phyloP scores from a whole-genome alignment of 2,797 vertebrate species.

The Oreochromis grahami region DNA sequence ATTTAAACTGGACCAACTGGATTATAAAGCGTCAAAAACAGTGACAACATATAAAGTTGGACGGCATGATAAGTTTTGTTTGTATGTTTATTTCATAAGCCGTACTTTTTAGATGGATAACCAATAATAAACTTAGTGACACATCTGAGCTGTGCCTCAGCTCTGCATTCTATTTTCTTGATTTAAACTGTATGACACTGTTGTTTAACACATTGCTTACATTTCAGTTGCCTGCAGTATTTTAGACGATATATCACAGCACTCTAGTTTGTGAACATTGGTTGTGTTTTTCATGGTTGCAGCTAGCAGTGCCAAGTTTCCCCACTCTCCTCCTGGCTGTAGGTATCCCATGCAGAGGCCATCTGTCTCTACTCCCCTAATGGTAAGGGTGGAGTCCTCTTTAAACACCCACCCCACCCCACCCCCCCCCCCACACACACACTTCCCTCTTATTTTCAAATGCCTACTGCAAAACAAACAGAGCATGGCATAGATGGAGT shows the following conservation, averaged over 20 bases:
- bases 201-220: constrained; percentile 53
- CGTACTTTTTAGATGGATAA: constrained; percentile 6
- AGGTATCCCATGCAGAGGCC: constrained; percentile 75
- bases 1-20: background rate
- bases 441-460: constrained; percentile 40
- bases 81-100: background rate
- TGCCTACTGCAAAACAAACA: constrained; percentile 70
- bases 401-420: constrained; percentile 5
- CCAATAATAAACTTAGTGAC: constrained; percentile 10
- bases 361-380: constrained; percentile 72
- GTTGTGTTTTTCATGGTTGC: constrained; percentile 51
- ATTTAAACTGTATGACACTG: constrained; percentile 31
- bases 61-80: background rate
- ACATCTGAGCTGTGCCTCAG: background rate
- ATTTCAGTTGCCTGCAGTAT: constrained; percentile 56
- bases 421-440: background rate
- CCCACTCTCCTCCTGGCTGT: constrained; percentile 63
- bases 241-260: constrained; percentile 59
- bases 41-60: background rate
- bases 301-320: constrained; percentile 61
- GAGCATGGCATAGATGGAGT: constrained; percentile 48
- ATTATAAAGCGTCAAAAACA: background rate
- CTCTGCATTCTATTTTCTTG: constrained; percentile 17
- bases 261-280: constrained; percentile 50
- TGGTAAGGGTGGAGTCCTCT: constrained; percentile 68